These are phyloP conservation scores for Pelochelys cantorii DNA, from an alignment of 2,797 vertebrate species.

Conservation along the genomic window DNA sequence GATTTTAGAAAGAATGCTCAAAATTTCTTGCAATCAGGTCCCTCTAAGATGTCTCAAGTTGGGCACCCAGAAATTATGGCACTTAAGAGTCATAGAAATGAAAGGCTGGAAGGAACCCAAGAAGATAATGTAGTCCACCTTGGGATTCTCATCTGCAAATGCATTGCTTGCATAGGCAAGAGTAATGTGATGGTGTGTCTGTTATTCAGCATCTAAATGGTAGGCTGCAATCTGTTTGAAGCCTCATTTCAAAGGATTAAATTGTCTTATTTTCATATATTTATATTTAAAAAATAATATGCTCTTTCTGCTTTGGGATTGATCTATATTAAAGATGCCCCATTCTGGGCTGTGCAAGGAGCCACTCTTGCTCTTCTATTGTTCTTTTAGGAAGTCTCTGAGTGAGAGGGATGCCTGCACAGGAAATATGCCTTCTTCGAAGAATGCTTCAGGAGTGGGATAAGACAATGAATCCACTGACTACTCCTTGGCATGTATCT, in stretches of 20 bases:
- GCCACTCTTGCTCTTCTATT: background rate
- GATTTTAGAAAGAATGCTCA: background rate
- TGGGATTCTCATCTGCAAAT: too few relatives aligned
- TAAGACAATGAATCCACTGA: background rate
- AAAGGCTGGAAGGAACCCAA: background rate
- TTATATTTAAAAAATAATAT: background rate
- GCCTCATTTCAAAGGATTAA: background rate
- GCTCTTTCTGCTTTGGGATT: background rate
- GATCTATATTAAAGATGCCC: too few relatives aligned
- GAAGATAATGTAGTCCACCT: too few relatives aligned
- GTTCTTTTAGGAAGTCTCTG: too few relatives aligned
- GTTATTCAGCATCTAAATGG: background rate
- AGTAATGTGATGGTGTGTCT: too few relatives aligned
- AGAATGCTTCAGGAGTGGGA: rapidly evolving
- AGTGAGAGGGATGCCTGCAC: too few relatives aligned
- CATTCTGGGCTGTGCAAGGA: background rate
- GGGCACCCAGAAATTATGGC: background rate
- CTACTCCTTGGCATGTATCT: background rate
- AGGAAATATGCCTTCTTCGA: background rate
- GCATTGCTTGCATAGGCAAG: too few relatives aligned
- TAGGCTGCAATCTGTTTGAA: background rate
- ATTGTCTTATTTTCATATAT: background rate
- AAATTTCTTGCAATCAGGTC: background rate
- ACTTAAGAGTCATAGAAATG: background rate
- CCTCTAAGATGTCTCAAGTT: background rate